Conservation (phyloP, 2,797 vertebrate genomes). For the Clarias fuscus region DNA sequence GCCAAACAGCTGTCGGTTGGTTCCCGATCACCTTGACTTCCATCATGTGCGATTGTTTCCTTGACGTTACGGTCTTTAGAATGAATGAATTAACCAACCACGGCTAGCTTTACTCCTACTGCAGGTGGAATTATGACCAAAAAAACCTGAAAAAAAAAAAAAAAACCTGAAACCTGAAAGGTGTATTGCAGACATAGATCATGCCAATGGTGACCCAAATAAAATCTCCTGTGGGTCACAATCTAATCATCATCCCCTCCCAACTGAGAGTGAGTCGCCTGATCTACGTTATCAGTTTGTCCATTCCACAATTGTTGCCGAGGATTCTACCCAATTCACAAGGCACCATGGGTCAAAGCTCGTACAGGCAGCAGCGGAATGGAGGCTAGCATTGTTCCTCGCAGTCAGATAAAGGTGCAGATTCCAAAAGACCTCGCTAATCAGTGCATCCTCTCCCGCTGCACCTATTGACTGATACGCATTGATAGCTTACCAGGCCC, state of each 20-base stretch:
- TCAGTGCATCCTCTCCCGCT: neutral
- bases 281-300: neutral
- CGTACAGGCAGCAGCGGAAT: conserved; percentile 5
- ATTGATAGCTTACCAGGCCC: conserved; percentile 22
- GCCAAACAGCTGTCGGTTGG: no score
- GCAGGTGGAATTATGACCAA: no score
- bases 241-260: neutral
- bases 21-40: no score
- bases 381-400: conserved; percentile 27
- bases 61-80: no score
- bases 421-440: conserved; percentile 24
- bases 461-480: conserved; percentile 25
- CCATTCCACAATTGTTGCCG: neutral
- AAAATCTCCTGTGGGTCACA: neutral
- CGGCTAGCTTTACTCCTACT: no score
- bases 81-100: no score
- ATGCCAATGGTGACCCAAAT: no score
- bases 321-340: neutral
- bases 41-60: no score
- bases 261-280: neutral
- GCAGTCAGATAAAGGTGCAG: conserved; percentile 30
- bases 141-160: no score
- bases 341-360: neutral
- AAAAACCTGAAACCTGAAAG: no score
- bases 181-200: no score